phyloP scores from a whole-genome alignment of 37 sponge, comb jelly and placozoan genomes.

The Amphimedon queenslandica region DNA sequence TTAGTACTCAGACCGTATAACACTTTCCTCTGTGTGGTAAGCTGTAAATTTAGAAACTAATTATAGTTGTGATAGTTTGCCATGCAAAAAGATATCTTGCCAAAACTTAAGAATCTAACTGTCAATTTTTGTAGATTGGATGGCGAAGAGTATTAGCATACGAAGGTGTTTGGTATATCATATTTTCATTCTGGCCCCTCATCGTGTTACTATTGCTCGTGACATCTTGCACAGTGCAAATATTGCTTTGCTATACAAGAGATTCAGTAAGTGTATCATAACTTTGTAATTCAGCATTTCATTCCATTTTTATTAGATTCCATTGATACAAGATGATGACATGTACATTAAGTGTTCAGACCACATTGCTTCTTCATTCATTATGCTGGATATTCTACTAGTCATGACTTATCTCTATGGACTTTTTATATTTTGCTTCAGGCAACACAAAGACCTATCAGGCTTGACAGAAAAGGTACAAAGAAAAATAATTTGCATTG shows the following conservation, averaged over 20 bases:
- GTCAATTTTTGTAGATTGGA: no score
- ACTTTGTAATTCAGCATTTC: neutral
- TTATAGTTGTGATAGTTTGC: no score
- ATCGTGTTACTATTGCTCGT: neutral
- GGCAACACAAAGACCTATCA: neutral
- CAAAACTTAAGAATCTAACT: no score
- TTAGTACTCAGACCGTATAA: no score
- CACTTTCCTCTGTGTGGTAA: no score
- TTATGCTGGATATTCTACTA: conserved; percentile 68
- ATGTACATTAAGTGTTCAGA: conserved; percentile 24
- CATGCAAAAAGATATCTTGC: no score
- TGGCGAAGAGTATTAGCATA: no score
- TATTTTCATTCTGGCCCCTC: no score
- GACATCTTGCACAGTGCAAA: neutral
- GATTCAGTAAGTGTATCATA: neutral
- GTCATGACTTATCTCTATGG: conserved; percentile 57
- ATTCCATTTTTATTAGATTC: neutral
- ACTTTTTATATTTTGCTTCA: conserved; percentile 73
- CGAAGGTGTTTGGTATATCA: no score
- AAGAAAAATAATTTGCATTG: no score
- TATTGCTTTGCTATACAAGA: neutral
- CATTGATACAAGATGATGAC: no score
- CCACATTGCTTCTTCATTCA: conserved; percentile 43
- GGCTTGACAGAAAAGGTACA: neutral
- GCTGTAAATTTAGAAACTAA: no score